Conservation (phyloP, 2,797 vertebrate species). For the Kryptopterus vitreolus region DNA sequence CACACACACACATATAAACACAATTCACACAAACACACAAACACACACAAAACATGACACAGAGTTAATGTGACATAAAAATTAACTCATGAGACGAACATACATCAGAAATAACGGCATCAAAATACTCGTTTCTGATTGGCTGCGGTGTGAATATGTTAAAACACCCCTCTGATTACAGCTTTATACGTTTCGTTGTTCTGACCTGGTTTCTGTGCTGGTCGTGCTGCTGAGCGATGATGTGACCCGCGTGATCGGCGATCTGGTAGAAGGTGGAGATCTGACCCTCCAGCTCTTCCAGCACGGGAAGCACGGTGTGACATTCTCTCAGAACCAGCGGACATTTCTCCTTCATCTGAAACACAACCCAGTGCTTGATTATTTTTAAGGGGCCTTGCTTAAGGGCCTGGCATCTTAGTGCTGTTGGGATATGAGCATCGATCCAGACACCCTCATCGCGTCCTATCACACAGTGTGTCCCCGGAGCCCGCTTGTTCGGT, state of each 20-base stretch:
- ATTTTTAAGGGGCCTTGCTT: too few relatives aligned
- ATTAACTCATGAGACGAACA: too few relatives aligned
- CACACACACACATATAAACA: neutral
- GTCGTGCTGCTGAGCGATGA: slow-evolving; percentile 76
- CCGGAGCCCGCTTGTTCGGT: too few relatives aligned
- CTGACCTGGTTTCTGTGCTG: slow-evolving; percentile 87
- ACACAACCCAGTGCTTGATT: neutral
- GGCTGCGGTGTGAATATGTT: neutral
- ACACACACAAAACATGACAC: too few relatives aligned
- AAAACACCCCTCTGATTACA: neutral
- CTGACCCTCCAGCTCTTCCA: slow-evolving; percentile 93
- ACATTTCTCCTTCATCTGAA: slow-evolving; percentile 84
- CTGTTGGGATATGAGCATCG: too few relatives aligned
- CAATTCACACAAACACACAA: too few relatives aligned
- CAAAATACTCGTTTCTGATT: neutral
- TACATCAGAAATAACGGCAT: neutral
- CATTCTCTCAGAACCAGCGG: slow-evolving; percentile 83
- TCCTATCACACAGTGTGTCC: too few relatives aligned
- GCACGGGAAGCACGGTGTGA: slow-evolving; percentile 78
- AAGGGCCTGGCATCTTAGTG: too few relatives aligned
- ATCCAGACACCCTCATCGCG: too few relatives aligned
- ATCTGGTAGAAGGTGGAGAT: slow-evolving; percentile 91
- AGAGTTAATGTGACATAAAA: neutral
- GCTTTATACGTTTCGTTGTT: too few relatives aligned
- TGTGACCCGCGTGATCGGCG: slow-evolving; percentile 79